Conservation (phyloP, 2,888 invertebrate genomes). For the Gisinianus flammeolus region DNA sequence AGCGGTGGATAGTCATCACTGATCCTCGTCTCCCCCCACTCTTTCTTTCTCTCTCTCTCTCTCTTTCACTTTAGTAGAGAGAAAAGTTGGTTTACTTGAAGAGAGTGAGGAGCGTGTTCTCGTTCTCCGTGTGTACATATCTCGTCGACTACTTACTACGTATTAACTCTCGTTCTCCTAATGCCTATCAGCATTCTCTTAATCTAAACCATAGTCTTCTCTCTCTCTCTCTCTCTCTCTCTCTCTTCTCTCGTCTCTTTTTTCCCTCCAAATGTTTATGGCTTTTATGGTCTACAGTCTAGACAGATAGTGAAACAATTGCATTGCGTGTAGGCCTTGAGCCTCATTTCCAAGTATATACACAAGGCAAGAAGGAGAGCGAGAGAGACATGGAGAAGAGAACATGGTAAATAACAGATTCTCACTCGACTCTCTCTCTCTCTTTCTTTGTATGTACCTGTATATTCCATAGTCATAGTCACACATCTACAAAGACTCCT, state of each 20-base stretch:
- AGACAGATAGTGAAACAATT: not conserved
- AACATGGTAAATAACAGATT: not conserved
- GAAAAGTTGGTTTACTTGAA: too few species aligned
- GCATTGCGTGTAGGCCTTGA: too few species aligned
- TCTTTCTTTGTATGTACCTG: too few species aligned
- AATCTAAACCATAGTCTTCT: not conserved
- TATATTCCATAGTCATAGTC: not conserved
- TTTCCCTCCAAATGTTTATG: not conserved
- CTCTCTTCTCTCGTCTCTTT: not conserved
- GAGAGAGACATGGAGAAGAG: not conserved
- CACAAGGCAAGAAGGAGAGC: too few species aligned
- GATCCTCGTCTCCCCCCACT: not conserved
- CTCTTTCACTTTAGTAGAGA: too few species aligned
- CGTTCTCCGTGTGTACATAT: too few species aligned
- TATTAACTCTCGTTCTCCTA: not conserved
- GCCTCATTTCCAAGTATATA: too few species aligned
- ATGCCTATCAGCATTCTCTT: not conserved
- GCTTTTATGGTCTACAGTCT: not conserved
- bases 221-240: too few species aligned
- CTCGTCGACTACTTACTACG: too few species aligned
- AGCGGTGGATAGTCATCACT: not conserved
- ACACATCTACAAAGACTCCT: not conserved
- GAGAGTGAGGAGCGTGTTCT: too few species aligned
- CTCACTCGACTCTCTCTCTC: not conserved
- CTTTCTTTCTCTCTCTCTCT: too few species aligned